A percentile compares a stretch with the other conserved stretches of the same genome.
Evolutionary conservation across 2,888 invertebrate genomes (phyloP).

Genomic region (Dicranocentrus wangi): DNA sequence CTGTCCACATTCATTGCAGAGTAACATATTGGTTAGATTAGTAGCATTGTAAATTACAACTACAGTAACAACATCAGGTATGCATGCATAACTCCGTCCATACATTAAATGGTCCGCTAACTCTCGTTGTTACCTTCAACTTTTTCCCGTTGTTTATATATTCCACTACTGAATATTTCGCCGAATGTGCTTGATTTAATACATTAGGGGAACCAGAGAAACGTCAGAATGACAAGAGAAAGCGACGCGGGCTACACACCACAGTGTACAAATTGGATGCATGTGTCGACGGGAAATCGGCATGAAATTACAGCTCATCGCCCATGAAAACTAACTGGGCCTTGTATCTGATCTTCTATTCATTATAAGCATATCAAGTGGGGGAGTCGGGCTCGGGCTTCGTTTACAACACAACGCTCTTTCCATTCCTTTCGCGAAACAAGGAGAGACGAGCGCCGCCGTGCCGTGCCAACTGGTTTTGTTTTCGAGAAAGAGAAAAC

Average conservation of each 20-base stretch:
- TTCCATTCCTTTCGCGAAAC: background rate
- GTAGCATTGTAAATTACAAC: no score
- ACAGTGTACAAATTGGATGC: slow-evolving; percentile 6
- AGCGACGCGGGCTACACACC: background rate
- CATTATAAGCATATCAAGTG: background rate
- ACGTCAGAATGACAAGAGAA: background rate
- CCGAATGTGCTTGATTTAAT: no score
- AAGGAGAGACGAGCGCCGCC: background rate
- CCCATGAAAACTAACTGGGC: slow-evolving; percentile 13
- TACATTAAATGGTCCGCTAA: no score
- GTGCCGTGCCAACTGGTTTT: slow-evolving; percentile 23
- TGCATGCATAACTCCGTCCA: no score
- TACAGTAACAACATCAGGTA: no score
- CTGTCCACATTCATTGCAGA: no score
- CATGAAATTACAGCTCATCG: background rate
- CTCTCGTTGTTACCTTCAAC: no score
- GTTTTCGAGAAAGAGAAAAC: slow-evolving; percentile 35
- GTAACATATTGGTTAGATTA: no score
- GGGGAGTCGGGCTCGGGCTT: background rate
- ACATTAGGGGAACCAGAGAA: background rate
- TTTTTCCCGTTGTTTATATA: no score
- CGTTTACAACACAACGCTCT: background rate
- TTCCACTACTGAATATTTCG: no score
- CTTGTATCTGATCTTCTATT: background rate
- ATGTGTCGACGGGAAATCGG: slow-evolving; percentile 7